phyloP scores from a whole-genome alignment of 2,888 invertebrate genomes.

The Neocrepidodera transversa region DNA sequence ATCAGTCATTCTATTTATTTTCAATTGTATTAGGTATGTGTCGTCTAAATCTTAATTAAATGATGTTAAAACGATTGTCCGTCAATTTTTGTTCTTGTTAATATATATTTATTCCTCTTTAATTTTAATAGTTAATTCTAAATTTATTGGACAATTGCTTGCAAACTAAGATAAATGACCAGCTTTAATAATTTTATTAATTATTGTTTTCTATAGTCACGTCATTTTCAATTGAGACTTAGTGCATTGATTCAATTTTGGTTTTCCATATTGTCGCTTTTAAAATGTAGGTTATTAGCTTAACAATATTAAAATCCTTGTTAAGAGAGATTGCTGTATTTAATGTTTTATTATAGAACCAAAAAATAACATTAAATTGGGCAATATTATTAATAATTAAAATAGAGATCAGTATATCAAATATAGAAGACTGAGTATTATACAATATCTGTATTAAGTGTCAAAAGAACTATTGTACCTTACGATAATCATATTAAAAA shows the following conservation, averaged over 20 bases:
- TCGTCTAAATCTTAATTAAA: constrained; percentile 16
- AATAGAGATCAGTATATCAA: constrained; percentile 13
- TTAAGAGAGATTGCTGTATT: background rate
- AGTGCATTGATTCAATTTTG: constrained; percentile 2
- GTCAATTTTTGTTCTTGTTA: constrained; percentile 1
- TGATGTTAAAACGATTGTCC: constrained; percentile 8
- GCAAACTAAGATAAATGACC: constrained; percentile 5
- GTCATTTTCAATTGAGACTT: constrained; percentile 9
- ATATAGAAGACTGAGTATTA: constrained; percentile 20
- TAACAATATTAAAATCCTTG: background rate
- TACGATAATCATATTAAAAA: background rate
- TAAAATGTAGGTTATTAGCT: constrained; percentile 10
- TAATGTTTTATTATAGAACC: background rate
- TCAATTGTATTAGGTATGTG: constrained; percentile 16
- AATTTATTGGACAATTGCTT: constrained; percentile 3
- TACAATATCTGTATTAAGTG: constrained; percentile 7
- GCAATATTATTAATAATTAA: background rate
- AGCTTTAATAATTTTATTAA: constrained; percentile 20
- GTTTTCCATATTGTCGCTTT: constrained; percentile 6
- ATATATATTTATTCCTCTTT: background rate
- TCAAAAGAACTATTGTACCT: background rate
- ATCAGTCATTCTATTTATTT: constrained; percentile 13
- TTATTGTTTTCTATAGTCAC: constrained; percentile 13
- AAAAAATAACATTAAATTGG: background rate
- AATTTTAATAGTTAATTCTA: background rate